Conservation (phyloP, 2,113 vertebrate genomes). For the Sterna hirundo region DNA sequence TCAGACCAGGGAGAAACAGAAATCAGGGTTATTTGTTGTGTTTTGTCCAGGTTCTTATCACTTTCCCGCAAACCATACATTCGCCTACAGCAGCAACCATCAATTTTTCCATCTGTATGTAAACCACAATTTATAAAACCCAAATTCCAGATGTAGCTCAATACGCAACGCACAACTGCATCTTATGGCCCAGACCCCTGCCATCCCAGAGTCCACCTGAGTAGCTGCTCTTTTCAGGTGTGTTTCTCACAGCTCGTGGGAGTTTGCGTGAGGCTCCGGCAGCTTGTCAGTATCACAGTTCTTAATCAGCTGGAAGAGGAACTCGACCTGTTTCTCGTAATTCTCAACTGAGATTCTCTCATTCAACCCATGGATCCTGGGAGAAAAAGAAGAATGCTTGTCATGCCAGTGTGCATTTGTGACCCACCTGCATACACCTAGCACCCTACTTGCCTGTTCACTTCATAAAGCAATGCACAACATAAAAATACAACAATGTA, state of each 20-base stretch:
- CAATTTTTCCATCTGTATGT: neutral
- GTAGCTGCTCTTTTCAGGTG: neutral
- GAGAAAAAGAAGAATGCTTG: constrained; percentile 5
- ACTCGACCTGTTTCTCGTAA: constrained; percentile 83
- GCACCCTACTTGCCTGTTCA: neutral
- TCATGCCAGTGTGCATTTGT: neutral
- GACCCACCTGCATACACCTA: neutral
- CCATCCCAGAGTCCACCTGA: neutral
- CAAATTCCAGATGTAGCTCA: neutral
- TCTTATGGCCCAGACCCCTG: neutral
- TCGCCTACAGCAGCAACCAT: neutral
- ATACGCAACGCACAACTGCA: neutral
- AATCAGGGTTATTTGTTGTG: neutral
- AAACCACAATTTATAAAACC: neutral
- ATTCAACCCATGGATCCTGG: constrained; percentile 89
- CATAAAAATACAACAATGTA: neutral
- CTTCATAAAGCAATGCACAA: neutral
- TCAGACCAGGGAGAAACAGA: neutral
- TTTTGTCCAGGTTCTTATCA: neutral
- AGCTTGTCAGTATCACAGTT: constrained; percentile 81
- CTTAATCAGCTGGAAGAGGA: constrained; percentile 89
- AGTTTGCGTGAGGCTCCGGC: constrained; percentile 70
- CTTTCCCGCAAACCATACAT: neutral
- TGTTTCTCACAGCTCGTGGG: constrained; percentile 81
- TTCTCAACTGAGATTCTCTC: constrained; percentile 88